phyloP scores from a whole-genome alignment of 2,797 vertebrate species.

The Pangasius sanitwongsei region DNA sequence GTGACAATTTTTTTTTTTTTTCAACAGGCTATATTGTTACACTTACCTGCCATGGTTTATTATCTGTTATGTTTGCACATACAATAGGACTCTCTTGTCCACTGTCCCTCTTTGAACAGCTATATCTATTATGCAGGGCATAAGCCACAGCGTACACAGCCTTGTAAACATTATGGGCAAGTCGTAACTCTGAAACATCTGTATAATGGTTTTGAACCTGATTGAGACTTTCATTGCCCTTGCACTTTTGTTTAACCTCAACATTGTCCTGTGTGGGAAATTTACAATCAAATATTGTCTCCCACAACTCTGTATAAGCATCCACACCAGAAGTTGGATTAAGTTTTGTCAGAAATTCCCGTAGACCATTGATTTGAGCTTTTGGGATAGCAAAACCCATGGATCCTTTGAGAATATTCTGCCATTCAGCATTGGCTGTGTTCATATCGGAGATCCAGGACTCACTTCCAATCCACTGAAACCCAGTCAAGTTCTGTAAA shows the following conservation, averaged over 20 bases:
- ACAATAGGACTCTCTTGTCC: not conserved
- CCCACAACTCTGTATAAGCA: conserved; percentile 67
- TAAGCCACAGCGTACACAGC: conserved; percentile 58
- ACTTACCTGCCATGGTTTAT: conserved; percentile 40
- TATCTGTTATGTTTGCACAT: conserved; percentile 30
- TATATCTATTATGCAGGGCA: conserved; percentile 61
- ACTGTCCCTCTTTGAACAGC: conserved; percentile 25
- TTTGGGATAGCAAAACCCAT: conserved; percentile 72
- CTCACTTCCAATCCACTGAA: conserved; percentile 73
- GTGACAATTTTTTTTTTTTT: not conserved
- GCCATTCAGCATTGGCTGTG: conserved; percentile 52
- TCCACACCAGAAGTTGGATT: conserved; percentile 58
- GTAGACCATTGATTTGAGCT: conserved; percentile 65
- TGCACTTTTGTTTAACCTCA: conserved; percentile 55
- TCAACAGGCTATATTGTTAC: not conserved
- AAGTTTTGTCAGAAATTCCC: conserved; percentile 63
- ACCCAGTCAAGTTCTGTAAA: conserved; percentile 65
- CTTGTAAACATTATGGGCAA: conserved; percentile 70
- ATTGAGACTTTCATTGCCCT: conserved; percentile 63
- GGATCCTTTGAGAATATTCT: conserved; percentile 68
- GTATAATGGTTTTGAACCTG: conserved; percentile 62
- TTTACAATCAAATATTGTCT: conserved; percentile 66
- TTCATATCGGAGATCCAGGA: conserved; percentile 68
- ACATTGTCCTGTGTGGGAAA: conserved; percentile 7
- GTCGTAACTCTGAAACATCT: conserved; percentile 69